These are phyloP conservation scores for Pogoniulus pusillus DNA, from an alignment of 2,797 vertebrate species.

Conservation along the genomic window DNA sequence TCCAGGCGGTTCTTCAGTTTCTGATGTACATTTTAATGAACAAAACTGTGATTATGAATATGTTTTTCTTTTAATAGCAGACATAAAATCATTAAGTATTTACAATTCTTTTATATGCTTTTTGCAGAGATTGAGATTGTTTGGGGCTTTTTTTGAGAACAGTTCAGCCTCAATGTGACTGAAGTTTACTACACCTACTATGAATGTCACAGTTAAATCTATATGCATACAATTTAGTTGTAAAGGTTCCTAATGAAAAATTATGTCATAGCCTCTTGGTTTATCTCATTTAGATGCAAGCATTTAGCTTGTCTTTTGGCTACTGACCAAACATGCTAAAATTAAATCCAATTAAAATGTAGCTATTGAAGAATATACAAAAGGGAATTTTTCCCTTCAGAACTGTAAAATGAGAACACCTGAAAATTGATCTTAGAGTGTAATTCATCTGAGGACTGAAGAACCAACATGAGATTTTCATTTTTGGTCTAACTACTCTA, in stretches of 20 bases:
- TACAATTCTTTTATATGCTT: not conserved
- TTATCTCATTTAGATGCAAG: not conserved
- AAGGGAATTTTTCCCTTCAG: not conserved
- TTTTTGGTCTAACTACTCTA: not conserved
- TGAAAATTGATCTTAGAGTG: not conserved
- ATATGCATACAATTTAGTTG: not conserved
- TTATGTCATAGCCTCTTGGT: not conserved
- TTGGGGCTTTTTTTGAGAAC: not conserved
- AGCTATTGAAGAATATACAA: not conserved
- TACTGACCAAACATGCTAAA: not conserved
- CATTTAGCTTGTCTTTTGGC: not conserved
- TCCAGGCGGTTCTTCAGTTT: constrained; percentile 4
- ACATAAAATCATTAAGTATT: not conserved
- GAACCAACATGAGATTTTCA: not conserved
- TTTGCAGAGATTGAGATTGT: not conserved
- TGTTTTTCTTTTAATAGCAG: not conserved
- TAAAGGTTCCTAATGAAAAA: not conserved
- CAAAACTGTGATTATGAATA: not conserved
- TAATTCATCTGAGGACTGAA: not conserved
- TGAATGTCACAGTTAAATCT: not conserved
- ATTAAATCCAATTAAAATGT: not conserved
- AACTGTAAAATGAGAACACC: not conserved
- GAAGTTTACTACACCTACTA: not conserved
- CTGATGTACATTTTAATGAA: constrained; percentile 18
- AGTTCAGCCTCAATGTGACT: not conserved